Percentiles rank a stretch among this genome's conserved stretches.
Evolutionary conservation across 2,113 vertebrate species (phyloP).

Genomic region (Panthera leo): DNA sequence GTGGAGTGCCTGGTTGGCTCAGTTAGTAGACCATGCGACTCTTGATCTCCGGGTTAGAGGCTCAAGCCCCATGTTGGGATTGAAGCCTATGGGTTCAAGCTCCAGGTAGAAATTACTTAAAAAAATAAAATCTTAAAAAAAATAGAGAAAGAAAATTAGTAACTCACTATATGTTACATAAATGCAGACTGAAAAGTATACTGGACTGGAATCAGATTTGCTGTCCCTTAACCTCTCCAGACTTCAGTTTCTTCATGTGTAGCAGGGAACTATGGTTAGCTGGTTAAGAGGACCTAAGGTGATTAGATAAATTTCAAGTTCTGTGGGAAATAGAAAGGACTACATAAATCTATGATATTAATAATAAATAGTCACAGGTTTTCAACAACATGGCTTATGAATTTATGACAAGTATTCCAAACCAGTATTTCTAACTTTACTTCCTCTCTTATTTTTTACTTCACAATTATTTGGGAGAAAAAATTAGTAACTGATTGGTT

Average conservation of each 20-base stretch:
- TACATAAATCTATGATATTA: not conserved
- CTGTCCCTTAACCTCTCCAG: not conserved
- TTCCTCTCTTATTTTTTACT: not conserved
- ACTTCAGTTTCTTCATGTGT: not conserved
- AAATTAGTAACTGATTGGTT: not conserved
- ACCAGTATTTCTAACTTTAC: not conserved
- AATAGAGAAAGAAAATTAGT: not conserved
- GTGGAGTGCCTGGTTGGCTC: not conserved
- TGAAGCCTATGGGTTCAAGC: too few species aligned
- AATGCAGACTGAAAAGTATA: not conserved
- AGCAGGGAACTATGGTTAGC: not conserved
- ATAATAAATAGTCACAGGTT: not conserved
- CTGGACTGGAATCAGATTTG: not conserved
- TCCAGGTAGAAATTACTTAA: too few species aligned
- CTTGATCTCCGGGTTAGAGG: too few species aligned
- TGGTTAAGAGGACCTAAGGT: not conserved
- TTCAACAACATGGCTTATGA: not conserved
- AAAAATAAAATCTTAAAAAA: too few species aligned
- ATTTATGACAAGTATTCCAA: not conserved
- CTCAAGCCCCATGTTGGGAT: too few species aligned
- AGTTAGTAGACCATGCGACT: too few species aligned
- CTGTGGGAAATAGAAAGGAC: not conserved
- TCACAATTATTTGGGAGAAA: slow-evolving; percentile 9
- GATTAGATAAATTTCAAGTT: not conserved
- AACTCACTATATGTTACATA: not conserved